Percentiles rank a stretch among this genome's conserved stretches.
Evolutionary conservation across 2,888 invertebrate species (phyloP).

Genomic region (Charanyca ferruginea): DNA sequence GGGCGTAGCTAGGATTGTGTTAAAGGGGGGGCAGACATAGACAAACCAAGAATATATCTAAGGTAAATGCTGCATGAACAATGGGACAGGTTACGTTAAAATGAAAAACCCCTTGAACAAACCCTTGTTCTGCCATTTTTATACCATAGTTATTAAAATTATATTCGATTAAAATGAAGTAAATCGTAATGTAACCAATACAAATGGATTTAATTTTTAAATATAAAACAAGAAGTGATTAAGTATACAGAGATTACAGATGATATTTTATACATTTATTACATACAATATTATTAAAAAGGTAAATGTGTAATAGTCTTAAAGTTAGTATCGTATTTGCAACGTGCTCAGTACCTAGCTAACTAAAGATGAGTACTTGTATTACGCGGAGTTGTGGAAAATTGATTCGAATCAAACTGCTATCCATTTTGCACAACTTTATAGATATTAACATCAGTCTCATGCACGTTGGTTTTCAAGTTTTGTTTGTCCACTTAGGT

Average conservation of each 20-base stretch:
- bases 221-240: conserved; percentile 90
- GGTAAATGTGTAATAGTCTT: conserved; percentile 89
- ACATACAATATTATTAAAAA: conserved; percentile 90
- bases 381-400: conserved; percentile 71
- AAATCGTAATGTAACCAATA: too few species aligned
- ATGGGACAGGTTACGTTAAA: too few species aligned
- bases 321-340: conserved; percentile 85
- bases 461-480: conserved; percentile 62
- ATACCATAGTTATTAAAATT: too few species aligned
- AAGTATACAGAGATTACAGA: conserved; percentile 91
- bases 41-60: too few species aligned
- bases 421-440: conserved; percentile 70
- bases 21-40: too few species aligned
- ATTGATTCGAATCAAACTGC: conserved; percentile 59
- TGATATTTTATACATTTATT: conserved; percentile 92
- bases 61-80: too few species aligned
- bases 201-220: conserved; percentile 91
- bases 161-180: too few species aligned
- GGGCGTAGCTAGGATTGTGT: too few species aligned
- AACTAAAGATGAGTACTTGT: conserved; percentile 64
- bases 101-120: too few species aligned
- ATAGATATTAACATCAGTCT: conserved; percentile 33
- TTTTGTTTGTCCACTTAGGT: conserved; percentile 54
- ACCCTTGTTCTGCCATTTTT: too few species aligned
- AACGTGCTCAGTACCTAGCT: conserved; percentile 82